These are phyloP conservation scores for Erannis defoliaria DNA, from an alignment of 2,888 invertebrate genomes.

Conservation along the genomic window DNA sequence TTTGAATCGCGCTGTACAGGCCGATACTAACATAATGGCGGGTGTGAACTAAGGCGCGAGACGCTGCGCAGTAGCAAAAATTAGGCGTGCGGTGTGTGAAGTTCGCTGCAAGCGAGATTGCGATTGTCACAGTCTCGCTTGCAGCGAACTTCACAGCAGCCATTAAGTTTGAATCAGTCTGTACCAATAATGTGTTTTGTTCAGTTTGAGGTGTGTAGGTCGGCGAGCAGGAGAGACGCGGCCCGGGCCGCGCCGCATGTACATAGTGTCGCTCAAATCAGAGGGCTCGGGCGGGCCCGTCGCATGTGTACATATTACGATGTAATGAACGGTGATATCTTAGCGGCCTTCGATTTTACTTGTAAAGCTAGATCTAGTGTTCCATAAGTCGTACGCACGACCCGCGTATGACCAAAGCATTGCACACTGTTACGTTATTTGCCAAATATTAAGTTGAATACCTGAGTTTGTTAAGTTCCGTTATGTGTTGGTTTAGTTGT, in stretches of 20 bases:
- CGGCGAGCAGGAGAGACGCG: background rate
- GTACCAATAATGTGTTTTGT: background rate
- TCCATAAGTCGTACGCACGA: conserved; percentile 62
- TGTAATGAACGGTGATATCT: conserved; percentile 85
- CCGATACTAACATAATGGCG: no score
- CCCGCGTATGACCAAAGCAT: conserved; percentile 61
- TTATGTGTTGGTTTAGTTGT: conserved; percentile 66
- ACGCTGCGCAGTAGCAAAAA: no score
- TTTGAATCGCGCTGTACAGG: no score
- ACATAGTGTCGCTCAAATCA: conserved; percentile 67
- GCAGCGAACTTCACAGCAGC: no score
- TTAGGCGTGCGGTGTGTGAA: no score
- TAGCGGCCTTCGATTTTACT: conserved; percentile 86
- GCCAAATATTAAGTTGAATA: conserved; percentile 80
- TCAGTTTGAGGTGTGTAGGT: background rate
- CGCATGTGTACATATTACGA: conserved; percentile 75
- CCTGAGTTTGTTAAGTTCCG: conserved; percentile 65
- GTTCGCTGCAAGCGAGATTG: no score
- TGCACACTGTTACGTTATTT: conserved; percentile 70
- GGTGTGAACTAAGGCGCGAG: no score
- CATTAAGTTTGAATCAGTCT: no score
- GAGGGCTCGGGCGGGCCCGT: conserved; percentile 54
- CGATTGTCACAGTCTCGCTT: no score
- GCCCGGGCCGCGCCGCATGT: conserved; percentile 55
- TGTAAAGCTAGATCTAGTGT: conserved; percentile 84